Evolutionary conservation across 53 echinoderm and acorn worm species (phyloP).

Genomic region (Luidia sarsii): DNA sequence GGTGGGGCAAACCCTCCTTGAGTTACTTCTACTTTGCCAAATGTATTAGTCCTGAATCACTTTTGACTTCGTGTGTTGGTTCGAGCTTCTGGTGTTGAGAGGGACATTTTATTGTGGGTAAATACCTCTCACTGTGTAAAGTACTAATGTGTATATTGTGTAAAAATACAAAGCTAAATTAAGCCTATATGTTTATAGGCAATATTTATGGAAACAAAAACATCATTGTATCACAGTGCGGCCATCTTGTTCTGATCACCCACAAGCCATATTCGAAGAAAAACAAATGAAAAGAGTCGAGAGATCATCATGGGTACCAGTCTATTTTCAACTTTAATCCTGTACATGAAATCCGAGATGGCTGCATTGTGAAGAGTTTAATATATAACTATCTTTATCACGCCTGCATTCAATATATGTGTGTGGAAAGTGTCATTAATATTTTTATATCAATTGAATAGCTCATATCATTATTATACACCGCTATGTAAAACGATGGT

Average conservation of each 20-base stretch:
- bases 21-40: constrained; percentile 29
- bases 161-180: constrained; percentile 21
- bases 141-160: constrained; percentile 28
- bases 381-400: neutral
- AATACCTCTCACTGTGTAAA: constrained; percentile 12
- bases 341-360: neutral
- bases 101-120: neutral
- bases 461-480: constrained; percentile 4
- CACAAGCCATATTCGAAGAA: too few relatives aligned
- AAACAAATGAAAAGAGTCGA: too few relatives aligned
- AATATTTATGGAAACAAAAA: neutral
- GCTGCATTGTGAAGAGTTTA: neutral
- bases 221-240: neutral
- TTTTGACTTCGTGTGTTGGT: neutral
- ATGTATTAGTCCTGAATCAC: neutral
- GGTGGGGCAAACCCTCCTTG: too few relatives aligned
- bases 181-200: neutral
- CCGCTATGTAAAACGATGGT: neutral
- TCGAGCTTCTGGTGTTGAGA: neutral
- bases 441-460: constrained; percentile 49
- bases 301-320: neutral
- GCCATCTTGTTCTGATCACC: constrained; percentile 21
- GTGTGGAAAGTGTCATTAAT: constrained; percentile 32
- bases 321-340: neutral
- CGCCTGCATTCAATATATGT: constrained; percentile 31